phyloP scores from a whole-genome alignment of 2,797 vertebrate species.

The Xenops minutus region DNA sequence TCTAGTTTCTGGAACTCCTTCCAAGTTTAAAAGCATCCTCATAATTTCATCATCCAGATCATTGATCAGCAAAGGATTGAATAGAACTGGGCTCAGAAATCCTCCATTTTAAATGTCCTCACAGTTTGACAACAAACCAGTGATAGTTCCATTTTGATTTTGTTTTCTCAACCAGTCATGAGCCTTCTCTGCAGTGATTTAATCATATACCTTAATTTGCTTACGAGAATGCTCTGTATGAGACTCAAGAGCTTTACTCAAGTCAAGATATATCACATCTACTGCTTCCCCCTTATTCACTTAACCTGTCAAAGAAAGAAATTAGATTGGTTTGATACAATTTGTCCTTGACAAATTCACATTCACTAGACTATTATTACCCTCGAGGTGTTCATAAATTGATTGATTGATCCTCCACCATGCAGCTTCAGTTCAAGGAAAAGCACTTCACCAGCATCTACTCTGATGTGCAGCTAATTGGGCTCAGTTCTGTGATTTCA shows the following conservation, averaged over 20 bases:
- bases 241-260: conserved; percentile 28
- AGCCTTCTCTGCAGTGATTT: conserved; percentile 49
- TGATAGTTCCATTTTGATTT: conserved; percentile 10
- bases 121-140: background rate
- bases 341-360: conserved; percentile 64
- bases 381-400: conserved; percentile 61
- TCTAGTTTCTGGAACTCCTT: background rate
- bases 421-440: background rate
- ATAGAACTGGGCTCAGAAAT: background rate
- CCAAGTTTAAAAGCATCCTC: background rate
- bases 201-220: conserved; percentile 56
- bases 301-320: conserved; percentile 63
- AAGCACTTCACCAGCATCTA: conserved; percentile 13
- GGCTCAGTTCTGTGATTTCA: background rate
- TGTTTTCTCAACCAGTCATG: conserved; percentile 30
- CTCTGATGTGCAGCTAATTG: background rate
- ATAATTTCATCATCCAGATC: background rate
- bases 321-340: conserved; percentile 66
- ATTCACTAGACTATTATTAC: conserved; percentile 59
- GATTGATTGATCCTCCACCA: conserved; percentile 54
- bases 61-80: background rate
- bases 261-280: conserved; percentile 61
- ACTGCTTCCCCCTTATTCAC: conserved; percentile 51
- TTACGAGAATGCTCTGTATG: conserved; percentile 29
- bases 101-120: background rate